Percentiles rank a stretch among this genome's conserved stretches.
These are phyloP conservation scores for Flexamia atlantica DNA, from an alignment of 2,888 invertebrate species.

Conservation along the genomic window DNA sequence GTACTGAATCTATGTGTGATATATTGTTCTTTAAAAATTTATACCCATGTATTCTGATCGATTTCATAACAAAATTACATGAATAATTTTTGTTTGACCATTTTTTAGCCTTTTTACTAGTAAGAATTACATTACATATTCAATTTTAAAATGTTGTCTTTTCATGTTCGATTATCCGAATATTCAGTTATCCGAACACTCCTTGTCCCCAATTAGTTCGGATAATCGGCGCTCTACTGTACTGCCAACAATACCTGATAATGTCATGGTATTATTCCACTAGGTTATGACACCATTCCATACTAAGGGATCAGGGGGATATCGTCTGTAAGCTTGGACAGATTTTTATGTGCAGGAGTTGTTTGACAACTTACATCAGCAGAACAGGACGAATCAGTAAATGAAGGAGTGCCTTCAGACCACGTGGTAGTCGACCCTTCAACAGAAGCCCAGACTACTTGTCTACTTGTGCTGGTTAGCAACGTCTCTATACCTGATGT, in stretches of 20 bases:
- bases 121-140: too few relatives aligned
- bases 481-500: conserved; percentile 73
- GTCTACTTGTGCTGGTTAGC: conserved; percentile 64
- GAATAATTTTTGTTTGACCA: too few relatives aligned
- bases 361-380: conserved; percentile 83
- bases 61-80: too few relatives aligned
- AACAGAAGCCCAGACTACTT: conserved; percentile 66
- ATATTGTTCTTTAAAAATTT: too few relatives aligned
- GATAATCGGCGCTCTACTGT: too few relatives aligned
- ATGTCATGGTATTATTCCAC: not conserved
- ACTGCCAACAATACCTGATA: not conserved
- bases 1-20: too few relatives aligned
- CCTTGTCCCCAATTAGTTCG: too few relatives aligned
- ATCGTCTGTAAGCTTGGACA: not conserved
- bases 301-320: not conserved
- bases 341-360: conserved; percentile 2
- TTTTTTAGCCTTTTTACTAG: too few relatives aligned
- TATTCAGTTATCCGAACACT: too few relatives aligned
- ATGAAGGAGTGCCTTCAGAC: conserved; percentile 98
- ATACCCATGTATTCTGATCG: too few relatives aligned
- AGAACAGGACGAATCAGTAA: conserved; percentile 97
- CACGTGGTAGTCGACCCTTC: conserved; percentile 97
- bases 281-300: not conserved
- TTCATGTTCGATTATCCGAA: too few relatives aligned
- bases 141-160: too few relatives aligned